Conservation (phyloP, 2,888 invertebrate species). For the Quadroppia sp. region DNA sequence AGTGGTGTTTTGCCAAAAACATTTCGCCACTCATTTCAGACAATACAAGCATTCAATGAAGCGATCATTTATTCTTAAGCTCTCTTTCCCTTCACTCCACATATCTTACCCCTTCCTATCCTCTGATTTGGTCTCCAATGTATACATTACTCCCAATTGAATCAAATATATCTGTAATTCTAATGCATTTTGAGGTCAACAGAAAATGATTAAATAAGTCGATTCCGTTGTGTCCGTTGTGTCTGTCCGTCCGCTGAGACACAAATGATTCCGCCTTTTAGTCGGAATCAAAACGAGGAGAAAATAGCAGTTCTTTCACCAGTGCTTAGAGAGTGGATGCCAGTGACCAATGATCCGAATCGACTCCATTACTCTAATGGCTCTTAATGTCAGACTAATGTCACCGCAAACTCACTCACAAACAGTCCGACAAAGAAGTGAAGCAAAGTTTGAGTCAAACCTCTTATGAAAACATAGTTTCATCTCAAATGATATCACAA, state of each 20-base stretch:
- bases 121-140: neutral
- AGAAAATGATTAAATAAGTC: slow-evolving; percentile 33
- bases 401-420: slow-evolving; percentile 28
- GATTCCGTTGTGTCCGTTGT: neutral
- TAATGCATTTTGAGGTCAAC: slow-evolving; percentile 34
- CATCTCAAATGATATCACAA: too few relatives aligned
- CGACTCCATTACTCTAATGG: slow-evolving; percentile 34
- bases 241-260: slow-evolving; percentile 10
- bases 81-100: neutral
- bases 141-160: slow-evolving; percentile 34
- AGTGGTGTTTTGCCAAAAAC: neutral
- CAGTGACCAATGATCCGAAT: slow-evolving; percentile 30
- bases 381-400: slow-evolving; percentile 34
- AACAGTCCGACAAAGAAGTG: slow-evolving; percentile 11
- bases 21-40: neutral
- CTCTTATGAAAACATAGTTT: neutral
- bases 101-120: neutral
- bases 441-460: neutral
- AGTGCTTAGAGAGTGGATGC: neutral
- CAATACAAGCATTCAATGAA: neutral
- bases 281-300: slow-evolving; percentile 27
- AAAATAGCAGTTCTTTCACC: neutral
- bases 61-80: slow-evolving; percentile 19
- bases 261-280: slow-evolving; percentile 19
- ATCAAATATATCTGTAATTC: slow-evolving; percentile 30